Evolutionary conservation across 1,140 invertebrate genomes (phyloP).

Genomic region (Episyrphus balteatus): DNA sequence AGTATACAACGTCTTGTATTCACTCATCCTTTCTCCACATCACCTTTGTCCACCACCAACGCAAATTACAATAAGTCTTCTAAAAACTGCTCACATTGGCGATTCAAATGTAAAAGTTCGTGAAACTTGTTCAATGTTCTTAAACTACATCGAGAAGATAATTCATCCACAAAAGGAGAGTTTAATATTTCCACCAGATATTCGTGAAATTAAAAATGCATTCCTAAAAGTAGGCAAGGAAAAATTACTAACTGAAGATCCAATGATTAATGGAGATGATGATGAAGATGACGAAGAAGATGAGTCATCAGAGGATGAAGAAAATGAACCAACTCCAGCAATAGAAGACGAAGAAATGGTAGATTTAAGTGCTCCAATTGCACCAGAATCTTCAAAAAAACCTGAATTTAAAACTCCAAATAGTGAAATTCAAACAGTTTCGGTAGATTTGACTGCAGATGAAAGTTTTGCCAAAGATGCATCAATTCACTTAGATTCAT

Average conservation of each 20-base stretch:
- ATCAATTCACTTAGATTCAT: no score
- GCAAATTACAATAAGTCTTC: neutral
- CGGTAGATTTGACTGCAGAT: no score
- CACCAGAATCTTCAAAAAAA: no score
- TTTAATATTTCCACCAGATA: constrained; percentile 4
- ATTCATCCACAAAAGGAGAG: constrained; percentile 10
- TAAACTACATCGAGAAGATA: constrained; percentile 6
- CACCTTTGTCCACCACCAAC: constrained; percentile 9
- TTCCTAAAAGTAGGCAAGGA: neutral
- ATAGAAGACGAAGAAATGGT: neutral
- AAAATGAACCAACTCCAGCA: neutral
- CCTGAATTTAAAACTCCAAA: no score
- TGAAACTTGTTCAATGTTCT: neutral
- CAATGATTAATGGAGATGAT: no score
- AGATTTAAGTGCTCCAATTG: no score
- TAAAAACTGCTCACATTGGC: neutral
- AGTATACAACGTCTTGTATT: constrained; percentile 4
- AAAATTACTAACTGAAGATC: neutral
- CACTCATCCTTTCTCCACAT: constrained; percentile 3
- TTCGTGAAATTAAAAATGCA: constrained; percentile 2
- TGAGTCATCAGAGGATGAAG: neutral
- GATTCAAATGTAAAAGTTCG: constrained; percentile 3
- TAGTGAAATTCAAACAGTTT: no score
- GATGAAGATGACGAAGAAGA: neutral
- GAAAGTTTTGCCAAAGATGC: no score